Percentiles rank a stretch among this genome's conserved stretches.
Evolutionary conservation across 2,888 invertebrate genomes (phyloP).

Genomic region (Parthenolecanium corni): DNA sequence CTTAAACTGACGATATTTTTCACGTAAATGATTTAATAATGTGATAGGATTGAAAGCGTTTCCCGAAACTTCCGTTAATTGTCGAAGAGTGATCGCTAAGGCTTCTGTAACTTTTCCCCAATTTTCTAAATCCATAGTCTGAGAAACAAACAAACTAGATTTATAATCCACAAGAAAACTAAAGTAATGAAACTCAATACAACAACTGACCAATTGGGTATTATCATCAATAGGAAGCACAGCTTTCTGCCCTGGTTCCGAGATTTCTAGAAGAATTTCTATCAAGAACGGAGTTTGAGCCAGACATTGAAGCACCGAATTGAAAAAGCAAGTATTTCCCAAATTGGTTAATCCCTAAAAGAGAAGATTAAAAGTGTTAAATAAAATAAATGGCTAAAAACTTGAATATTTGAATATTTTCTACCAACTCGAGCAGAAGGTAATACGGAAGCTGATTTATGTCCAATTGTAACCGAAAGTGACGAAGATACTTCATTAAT

Average conservation of each 20-base stretch:
- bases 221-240: conserved; percentile 31
- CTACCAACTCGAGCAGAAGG: not conserved
- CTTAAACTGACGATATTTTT: conserved; percentile 60
- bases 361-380: not conserved
- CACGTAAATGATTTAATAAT: conserved; percentile 33
- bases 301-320: conserved; percentile 87
- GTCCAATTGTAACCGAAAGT: not conserved
- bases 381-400: not conserved
- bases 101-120: conserved; percentile 57
- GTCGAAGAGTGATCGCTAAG: conserved; percentile 56
- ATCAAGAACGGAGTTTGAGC: conserved; percentile 72
- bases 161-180: not conserved
- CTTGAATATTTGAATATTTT: not conserved
- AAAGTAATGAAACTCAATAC: conserved; percentile 10
- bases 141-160: conserved; percentile 41
- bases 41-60: conserved; percentile 36
- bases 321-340: conserved; percentile 95
- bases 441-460: not conserved
- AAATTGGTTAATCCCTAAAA: conserved; percentile 73
- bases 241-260: conserved; percentile 52
- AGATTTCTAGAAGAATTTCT: conserved; percentile 56
- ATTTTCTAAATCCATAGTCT: conserved; percentile 54
- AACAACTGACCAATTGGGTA: conserved; percentile 30
- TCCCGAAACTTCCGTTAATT: conserved; percentile 55
- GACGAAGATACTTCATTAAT: not conserved